Conservation (phyloP, 2,797 vertebrate genomes). For the Melanotaenia trifasciata region DNA sequence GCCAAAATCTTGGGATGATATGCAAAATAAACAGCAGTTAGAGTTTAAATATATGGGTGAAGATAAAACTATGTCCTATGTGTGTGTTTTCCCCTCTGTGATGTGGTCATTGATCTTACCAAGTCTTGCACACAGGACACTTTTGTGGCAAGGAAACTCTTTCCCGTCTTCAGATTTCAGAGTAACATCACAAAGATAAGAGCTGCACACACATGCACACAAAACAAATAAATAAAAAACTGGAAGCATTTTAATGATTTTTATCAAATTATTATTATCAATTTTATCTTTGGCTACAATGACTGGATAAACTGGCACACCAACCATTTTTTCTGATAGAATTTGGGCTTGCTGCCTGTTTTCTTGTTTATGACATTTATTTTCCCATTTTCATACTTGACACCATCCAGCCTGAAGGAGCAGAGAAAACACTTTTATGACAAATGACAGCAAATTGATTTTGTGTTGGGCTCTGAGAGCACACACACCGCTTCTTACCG, state of each 20-base stretch:
- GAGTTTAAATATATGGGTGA: background rate
- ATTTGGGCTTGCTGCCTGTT: conserved; percentile 87
- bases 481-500: conserved; percentile 81
- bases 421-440: conserved; percentile 8
- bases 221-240: background rate
- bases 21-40: background rate
- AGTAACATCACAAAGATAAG: conserved; percentile 92
- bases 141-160: conserved; percentile 96
- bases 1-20: no score
- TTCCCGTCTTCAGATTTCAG: conserved; percentile 94
- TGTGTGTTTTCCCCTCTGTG: background rate
- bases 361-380: conserved; percentile 89
- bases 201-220: conserved; percentile 75
- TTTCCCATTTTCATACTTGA: conserved; percentile 91
- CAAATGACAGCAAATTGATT: background rate
- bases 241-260: background rate
- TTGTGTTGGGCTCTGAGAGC: background rate
- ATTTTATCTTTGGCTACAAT: background rate
- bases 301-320: conserved; percentile 10
- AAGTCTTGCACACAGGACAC: conserved; percentile 95
- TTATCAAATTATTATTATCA: background rate
- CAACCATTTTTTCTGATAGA: conserved; percentile 90
- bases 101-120: conserved; percentile 79
- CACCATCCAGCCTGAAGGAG: conserved; percentile 89
- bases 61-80: no score